Conservation (phyloP, 2,797 vertebrate genomes). For the Hylomyscus alleni region DNA sequence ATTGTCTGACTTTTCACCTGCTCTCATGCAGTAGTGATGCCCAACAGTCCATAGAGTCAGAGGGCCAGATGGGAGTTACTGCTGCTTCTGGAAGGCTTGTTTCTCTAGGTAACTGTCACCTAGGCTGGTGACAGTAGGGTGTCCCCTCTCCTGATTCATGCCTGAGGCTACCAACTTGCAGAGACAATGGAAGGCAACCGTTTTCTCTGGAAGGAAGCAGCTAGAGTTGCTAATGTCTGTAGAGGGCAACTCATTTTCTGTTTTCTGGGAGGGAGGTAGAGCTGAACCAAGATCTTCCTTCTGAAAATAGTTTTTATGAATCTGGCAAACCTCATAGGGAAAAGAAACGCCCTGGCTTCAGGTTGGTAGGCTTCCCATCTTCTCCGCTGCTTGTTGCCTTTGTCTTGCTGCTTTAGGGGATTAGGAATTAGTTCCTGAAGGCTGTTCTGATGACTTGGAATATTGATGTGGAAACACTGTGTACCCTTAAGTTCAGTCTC, state of each 20-base stretch:
- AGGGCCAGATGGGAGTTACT: neutral
- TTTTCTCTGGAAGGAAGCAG: constrained; percentile 53
- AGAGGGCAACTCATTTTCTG: constrained; percentile 70
- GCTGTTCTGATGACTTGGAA: constrained; percentile 68
- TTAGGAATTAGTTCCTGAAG: constrained; percentile 72
- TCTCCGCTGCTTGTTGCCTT: constrained; percentile 61
- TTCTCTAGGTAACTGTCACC: constrained; percentile 47
- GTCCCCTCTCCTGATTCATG: neutral
- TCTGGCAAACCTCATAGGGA: constrained; percentile 34
- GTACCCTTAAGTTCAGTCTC: constrained; percentile 38
- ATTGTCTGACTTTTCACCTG: neutral
- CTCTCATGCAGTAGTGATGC: rapidly evolving
- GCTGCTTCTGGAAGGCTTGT: neutral
- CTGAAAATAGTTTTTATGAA: constrained; percentile 55
- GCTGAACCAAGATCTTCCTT: constrained; percentile 49
- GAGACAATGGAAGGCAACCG: neutral
- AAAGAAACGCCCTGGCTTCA: neutral
- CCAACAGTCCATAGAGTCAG: neutral
- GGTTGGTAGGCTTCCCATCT: constrained; percentile 47
- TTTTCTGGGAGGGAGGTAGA: constrained; percentile 50
- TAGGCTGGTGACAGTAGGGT: neutral
- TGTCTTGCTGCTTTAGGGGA: constrained; percentile 66
- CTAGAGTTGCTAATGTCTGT: constrained; percentile 67
- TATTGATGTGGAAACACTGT: constrained; percentile 64
- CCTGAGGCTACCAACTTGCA: neutral